Evolutionary conservation across 2,797 vertebrate genomes (phyloP), one percentile per base, ranked within the genome.

Genomic region (Enteromius trimaculatus): DNA sequence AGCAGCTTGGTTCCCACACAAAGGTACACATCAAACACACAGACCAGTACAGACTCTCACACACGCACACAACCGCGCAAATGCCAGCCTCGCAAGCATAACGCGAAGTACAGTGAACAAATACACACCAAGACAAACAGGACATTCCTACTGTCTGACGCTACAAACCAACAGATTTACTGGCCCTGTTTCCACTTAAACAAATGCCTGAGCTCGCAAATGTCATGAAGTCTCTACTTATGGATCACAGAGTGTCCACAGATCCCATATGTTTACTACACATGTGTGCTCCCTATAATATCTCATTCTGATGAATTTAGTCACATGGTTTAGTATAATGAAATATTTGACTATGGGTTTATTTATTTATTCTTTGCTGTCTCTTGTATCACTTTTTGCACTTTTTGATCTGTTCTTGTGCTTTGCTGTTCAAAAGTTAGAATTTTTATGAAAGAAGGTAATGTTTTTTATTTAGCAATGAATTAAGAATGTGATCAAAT

Each of bases 1-100:
- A 88, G 83, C 87, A 89, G 88, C 86, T 88, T 87, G 86, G 85
- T 86, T 89, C 86, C 79, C 87, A 87, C 84, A 88, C 84, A 88
- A 86, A 87, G 83, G 87, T 86, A 72, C 51, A 83, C 77, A 84
- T 88, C 87, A 86, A 88, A 88, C 82, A 84, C 77, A 65, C 85
- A 65, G 76, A 78, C 55, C 84, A 72, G 85, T 83, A 82, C 84
- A 85, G 29, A 85, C 89, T 90, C 89, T 4, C 53, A 58, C 34
- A 84, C 87, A 89, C 87, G 58, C 70, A 31, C 66, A 82, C 76
- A 82, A 23, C 37, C 62, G 37, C 64, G 79, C 79, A 87, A 84
- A 86, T 85, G 84, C 84, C 86, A 86, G 77, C 72, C 80, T 72
- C 58, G 55, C 88, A 88, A 85, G 83, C 84, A 83, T 84, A 81